Base-by-base conservation (phyloP, 92 coral and sea anemone genomes). In the Zoanthus sansibaricus region DNA sequence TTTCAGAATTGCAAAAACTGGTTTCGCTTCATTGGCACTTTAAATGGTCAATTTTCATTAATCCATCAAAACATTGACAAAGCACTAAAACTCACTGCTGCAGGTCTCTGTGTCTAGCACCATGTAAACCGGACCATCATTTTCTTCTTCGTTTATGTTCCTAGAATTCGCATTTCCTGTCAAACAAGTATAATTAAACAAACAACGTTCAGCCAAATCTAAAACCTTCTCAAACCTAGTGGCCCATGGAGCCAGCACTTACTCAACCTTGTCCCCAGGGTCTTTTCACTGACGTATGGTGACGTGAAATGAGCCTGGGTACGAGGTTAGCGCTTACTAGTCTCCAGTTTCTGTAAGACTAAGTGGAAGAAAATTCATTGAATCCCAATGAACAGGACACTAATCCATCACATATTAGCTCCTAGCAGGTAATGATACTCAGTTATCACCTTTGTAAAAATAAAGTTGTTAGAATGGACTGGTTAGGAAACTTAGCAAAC, bases 71-170 rank as follows among this genome's bases (percentile, higher is more conserved):
- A 17, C 3, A 25, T 17, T 25, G 21, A 4, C 42, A 76, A 20
- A 12, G 31, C 7, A 33, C 15, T 10, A 9, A 9, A 75, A 75
- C 42, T 42, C 71, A 59, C 70, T 32, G 33, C 49, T 16, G 55
- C 59, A 7, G n/a, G 52, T 7, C 13, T 59, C 55, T 20, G 55
- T 78, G 9, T 78, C 83, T 52, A 78, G 55, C 33, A 78, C 83
- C 83, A 78, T 78, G 42, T 78, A 78, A 6, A 33, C 83, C 9
- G 83, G 83, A 78, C 31, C 10, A 51, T 31, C 82, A 44, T 42
- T 45, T 6, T 78, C 83, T 44, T 17, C 72, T 45, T 9, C 33
- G 14, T 37, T 14, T 46, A 30, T 78, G 37, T 37, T 30, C 37
- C 54, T 33, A 13, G 37, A 8, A 59, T n/a, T 17, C n/a, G 5